Evolutionary conservation across 2,797 vertebrate species (phyloP).

Genomic region (Epinephelus coioides): DNA sequence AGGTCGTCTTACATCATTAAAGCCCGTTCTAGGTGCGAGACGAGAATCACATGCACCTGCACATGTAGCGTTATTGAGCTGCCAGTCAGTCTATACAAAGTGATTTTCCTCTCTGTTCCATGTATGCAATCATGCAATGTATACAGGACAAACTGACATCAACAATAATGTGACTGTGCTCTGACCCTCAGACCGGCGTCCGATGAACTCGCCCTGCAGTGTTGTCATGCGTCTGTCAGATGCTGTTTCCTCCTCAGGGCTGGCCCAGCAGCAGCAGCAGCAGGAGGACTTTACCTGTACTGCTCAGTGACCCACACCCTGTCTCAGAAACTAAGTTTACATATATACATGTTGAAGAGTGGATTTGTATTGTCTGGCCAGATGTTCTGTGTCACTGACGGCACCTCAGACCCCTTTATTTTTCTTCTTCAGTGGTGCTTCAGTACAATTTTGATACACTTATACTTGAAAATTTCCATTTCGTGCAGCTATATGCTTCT

Average conservation of each 20-base stretch:
- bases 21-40: slow-evolving; percentile 42
- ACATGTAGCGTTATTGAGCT: slow-evolving; percentile 34
- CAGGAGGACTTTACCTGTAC: too few species aligned
- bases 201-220: neutral
- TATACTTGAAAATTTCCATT: too few species aligned
- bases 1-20: slow-evolving; percentile 23
- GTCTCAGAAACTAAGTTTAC: too few species aligned
- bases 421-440: too few species aligned
- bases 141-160: slow-evolving; percentile 4
- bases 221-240: neutral
- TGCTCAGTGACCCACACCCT: too few species aligned
- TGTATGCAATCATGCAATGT: neutral
- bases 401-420: too few species aligned
- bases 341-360: too few species aligned
- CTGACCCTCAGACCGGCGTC: slow-evolving; percentile 32
- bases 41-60: slow-evolving; percentile 38
- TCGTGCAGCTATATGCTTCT: too few species aligned
- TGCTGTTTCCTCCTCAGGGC: slow-evolving; percentile 33
- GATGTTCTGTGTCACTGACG: too few species aligned
- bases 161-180: neutral
- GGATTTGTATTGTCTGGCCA: too few species aligned
- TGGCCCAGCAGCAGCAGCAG: too few species aligned
- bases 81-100: slow-evolving; percentile 22
- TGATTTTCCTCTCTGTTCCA: slow-evolving; percentile 24
- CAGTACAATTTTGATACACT: too few species aligned